Evolutionary conservation across 2,797 vertebrate species (phyloP).

Genomic region (Cryptoblepharus egeriae): DNA sequence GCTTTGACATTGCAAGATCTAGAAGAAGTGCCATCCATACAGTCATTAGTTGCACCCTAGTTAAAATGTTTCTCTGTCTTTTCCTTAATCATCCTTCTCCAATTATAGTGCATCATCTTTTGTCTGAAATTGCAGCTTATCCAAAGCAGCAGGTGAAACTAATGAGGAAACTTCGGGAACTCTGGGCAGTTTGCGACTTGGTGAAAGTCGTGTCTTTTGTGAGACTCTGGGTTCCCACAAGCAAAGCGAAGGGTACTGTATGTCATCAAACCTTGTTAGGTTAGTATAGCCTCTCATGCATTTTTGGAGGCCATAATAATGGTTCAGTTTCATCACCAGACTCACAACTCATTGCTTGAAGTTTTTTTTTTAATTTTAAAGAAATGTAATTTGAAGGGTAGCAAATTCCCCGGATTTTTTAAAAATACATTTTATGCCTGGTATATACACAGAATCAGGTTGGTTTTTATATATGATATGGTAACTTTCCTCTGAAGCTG

Average conservation of each 20-base stretch:
- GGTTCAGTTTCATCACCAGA: constrained; percentile 8
- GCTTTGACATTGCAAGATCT: constrained; percentile 37
- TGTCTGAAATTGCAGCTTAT: constrained; percentile 36
- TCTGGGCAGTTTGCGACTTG: constrained; percentile 28
- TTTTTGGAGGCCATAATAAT: not conserved
- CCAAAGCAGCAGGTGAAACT: constrained; percentile 34
- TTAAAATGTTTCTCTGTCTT: constrained; percentile 37
- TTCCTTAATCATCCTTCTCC: constrained; percentile 46
- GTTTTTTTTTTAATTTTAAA: constrained; percentile 33
- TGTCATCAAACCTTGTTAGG: constrained; percentile 34
- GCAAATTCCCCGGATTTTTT: not conserved
- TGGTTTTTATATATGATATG: not conserved
- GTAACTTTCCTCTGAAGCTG: not conserved
- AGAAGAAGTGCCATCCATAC: not conserved
- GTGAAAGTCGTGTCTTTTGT: constrained; percentile 39
- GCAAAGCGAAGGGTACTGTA: constrained; percentile 40
- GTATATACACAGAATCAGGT: not conserved
- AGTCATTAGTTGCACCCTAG: constrained; percentile 30
- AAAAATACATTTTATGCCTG: not conserved
- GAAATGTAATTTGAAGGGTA: not conserved
- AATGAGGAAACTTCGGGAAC: constrained; percentile 37
- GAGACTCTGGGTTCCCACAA: constrained; percentile 30
- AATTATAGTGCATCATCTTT: constrained; percentile 31
- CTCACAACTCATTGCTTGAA: constrained; percentile 12
- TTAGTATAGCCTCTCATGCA: not conserved